These are phyloP conservation scores for Chalcosyrphus nemorum DNA, from an alignment of 2,888 invertebrate genomes.

Conservation along the genomic window DNA sequence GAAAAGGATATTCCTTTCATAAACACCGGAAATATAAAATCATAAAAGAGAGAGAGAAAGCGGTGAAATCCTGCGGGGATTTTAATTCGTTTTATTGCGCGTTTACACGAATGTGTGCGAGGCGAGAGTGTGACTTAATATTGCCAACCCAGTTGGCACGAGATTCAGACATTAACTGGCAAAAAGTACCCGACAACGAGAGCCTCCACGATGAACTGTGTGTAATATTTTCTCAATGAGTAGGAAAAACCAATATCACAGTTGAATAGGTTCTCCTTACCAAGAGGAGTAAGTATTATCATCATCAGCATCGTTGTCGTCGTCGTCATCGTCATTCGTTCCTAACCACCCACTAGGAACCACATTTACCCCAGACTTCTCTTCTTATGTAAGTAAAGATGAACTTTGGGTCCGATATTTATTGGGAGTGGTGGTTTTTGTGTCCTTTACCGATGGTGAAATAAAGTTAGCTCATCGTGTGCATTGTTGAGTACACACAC, in stretches of 20 bases:
- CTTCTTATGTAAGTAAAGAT: background rate
- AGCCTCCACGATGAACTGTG: conserved; percentile 1
- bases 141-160: conserved; percentile 56
- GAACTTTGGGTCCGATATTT: conserved; percentile 24
- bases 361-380: background rate
- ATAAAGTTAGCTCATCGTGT: conserved; percentile 40
- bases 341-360: background rate
- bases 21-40: background rate
- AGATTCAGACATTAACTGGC: conserved; percentile 66
- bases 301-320: conserved; percentile 23
- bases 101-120: conserved; percentile 51
- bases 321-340: conserved; percentile 15
- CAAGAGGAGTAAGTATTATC: background rate
- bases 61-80: conserved; percentile 15
- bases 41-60: background rate
- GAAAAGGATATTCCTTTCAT: conserved; percentile 36
- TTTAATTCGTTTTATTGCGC: conserved; percentile 50
- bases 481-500: conserved; percentile 4
- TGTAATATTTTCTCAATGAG: conserved; percentile 68
- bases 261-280: conserved; percentile 54
- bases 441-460: conserved; percentile 25
- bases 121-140: conserved; percentile 2
- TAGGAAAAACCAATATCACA: conserved; percentile 71
- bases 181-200: background rate
- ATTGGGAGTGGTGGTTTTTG: conserved; percentile 38